Evolutionary conservation across 1,140 invertebrate species (phyloP).

Genomic region (Brachionus paranguensis): DNA sequence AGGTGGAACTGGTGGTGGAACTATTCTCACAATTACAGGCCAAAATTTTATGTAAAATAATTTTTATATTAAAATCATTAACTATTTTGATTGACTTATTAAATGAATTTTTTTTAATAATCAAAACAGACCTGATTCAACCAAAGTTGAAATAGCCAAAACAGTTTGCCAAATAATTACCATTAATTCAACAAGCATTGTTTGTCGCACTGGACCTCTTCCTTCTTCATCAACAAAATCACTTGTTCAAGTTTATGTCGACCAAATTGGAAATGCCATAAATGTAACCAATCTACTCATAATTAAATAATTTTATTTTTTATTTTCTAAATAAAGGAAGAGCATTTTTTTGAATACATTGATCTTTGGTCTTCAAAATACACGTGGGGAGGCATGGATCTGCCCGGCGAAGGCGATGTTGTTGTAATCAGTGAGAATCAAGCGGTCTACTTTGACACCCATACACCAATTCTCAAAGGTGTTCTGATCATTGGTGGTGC

Average conservation of each 20-base stretch:
- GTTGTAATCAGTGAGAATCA: constrained; percentile 47
- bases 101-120: too few species aligned
- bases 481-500: constrained; percentile 42
- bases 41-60: constrained; percentile 42
- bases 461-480: constrained; percentile 45
- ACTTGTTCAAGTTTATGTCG: not conserved
- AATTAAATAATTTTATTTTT: not conserved
- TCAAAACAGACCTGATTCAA: not conserved
- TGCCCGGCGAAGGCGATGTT: constrained; percentile 47
- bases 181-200: not conserved
- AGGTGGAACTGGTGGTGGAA: constrained; percentile 45
- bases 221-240: not conserved
- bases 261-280: not conserved
- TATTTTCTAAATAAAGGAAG: constrained; percentile 7
- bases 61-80: too few species aligned
- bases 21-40: constrained; percentile 43
- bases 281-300: not conserved
- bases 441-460: constrained; percentile 48
- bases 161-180: not conserved
- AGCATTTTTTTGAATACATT: constrained; percentile 43
- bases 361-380: constrained; percentile 46
- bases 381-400: constrained; percentile 44
- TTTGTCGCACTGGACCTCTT: constrained; percentile 2
- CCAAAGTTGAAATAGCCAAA: constrained; percentile 27
- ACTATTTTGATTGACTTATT: too few species aligned